These are phyloP conservation scores for Fulmarus glacialis DNA, from an alignment of 2,113 vertebrate genomes.

Conservation along the genomic window DNA sequence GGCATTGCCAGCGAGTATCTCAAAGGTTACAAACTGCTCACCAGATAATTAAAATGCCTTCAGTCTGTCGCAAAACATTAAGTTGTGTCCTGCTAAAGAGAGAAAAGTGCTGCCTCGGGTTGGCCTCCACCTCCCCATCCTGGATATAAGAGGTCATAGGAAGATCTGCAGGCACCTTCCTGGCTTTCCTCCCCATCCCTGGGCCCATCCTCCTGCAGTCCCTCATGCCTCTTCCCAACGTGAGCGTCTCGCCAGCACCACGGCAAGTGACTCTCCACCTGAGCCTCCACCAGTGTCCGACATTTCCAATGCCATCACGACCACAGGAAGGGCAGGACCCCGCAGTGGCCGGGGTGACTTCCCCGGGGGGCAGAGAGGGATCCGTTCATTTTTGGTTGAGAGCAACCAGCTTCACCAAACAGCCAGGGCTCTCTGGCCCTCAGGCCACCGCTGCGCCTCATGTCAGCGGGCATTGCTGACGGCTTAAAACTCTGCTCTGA, in stretches of 20 bases:
- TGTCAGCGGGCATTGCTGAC: not conserved
- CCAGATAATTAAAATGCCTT: not conserved
- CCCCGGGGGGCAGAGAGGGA: accelerated
- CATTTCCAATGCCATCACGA: not conserved
- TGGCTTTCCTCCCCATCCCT: not conserved
- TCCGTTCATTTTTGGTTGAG: accelerated
- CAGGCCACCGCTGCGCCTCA: not conserved
- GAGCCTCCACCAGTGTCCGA: not conserved
- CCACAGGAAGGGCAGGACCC: not conserved
- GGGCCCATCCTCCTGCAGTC: not conserved
- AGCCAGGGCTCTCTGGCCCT: not conserved
- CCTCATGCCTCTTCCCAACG: not conserved
- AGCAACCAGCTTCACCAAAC: not conserved
- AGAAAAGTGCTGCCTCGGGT: not conserved
- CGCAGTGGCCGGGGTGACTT: not conserved
- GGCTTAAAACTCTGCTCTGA: not conserved
- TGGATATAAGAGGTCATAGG: not conserved
- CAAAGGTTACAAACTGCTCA: not conserved
- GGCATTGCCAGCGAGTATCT: not conserved
- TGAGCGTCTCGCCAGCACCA: accelerated
- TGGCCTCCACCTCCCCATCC: not conserved
- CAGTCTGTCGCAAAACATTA: not conserved
- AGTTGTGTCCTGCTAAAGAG: not conserved
- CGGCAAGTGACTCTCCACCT: not conserved
- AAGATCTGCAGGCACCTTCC: not conserved